Conservation (phyloP, 2,888 invertebrate genomes). For the Zaprionus obscuricornis region DNA sequence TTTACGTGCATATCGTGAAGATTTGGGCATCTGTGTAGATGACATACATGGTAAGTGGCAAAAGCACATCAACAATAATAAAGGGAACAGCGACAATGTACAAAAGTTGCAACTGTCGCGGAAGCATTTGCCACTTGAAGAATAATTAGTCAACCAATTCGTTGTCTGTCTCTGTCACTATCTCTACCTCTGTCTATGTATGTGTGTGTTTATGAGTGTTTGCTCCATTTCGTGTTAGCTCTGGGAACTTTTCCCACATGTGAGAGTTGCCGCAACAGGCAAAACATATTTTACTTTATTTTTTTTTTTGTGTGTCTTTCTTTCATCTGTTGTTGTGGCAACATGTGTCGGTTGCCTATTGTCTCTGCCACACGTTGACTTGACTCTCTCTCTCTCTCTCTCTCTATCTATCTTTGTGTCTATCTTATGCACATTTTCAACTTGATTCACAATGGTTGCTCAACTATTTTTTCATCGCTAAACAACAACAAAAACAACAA, state of each 20-base stretch:
- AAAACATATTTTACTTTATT: too few relatives aligned
- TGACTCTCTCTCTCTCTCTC: too few relatives aligned
- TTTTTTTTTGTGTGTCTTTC: constrained; percentile 19
- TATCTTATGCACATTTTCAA: constrained; percentile 6
- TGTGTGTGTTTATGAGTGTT: constrained; percentile 42
- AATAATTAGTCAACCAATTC: constrained; percentile 57
- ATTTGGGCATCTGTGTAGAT: constrained; percentile 92
- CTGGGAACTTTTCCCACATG: constrained; percentile 61
- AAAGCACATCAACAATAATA: too few relatives aligned
- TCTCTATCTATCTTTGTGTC: too few relatives aligned
- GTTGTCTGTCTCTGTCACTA: too few relatives aligned
- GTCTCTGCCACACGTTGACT: constrained; percentile 31
- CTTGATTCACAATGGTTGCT: constrained; percentile 51
- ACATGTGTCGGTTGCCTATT: constrained; percentile 26
- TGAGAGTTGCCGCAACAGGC: constrained; percentile 29
- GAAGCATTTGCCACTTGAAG: constrained; percentile 39
- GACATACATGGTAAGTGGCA: constrained; percentile 90
- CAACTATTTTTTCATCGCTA: constrained; percentile 46
- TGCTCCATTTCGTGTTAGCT: constrained; percentile 66
- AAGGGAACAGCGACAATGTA: too few relatives aligned
- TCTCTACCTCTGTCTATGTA: too few relatives aligned
- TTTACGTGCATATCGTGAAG: constrained; percentile 92
- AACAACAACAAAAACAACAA: constrained; percentile 15
- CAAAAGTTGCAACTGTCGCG: constrained; percentile 48
- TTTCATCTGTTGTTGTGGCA: constrained; percentile 52